Evolutionary conservation across 2,797 vertebrate species (phyloP), one percentile per base, ranked within the genome.

Genomic region (Harpagifer antarcticus): DNA sequence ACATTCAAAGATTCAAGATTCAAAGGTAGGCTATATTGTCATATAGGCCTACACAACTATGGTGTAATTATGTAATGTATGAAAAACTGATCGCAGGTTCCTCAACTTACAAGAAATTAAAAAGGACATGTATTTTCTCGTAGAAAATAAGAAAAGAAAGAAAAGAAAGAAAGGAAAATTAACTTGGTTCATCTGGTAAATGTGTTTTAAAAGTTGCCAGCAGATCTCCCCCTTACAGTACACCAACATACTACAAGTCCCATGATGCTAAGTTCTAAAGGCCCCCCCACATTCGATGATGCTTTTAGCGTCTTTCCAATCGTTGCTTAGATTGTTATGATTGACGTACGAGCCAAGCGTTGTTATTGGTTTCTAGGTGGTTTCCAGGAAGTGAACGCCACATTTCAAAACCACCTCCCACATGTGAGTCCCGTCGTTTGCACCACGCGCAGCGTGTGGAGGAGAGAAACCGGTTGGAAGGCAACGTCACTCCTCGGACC

Each of bases 351-450:
- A 37, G 67, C 23, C 17, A 17, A 23, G 68, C 1, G 37, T 45
- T 68, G 11, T 17, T 10, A 89, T 84, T 84, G 87, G 91, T 93
- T 89, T 90, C 91, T 80, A 92, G 85, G 89, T 53, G 85, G 94
- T 95, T 95, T 93, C 94, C 90, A 95, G 95, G 94, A 95, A 95
- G 92, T 92, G 81, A 92, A 92, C 76, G 86, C 82, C 74, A 77
- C 74, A 49, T 76, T 75, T 69, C 79, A 81, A 81, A 81, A 91
- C 91, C 90, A 84, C 93, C 94, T 91, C 88, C 89, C 91, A 93
- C 95, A 95, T 93, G 95, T 94, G 91, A 90, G 89, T 78, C 61
- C 89, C 45, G 85, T 83, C 88, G 86, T 69, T 74, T 83, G 90
- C 86, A 94, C 93, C 94, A 94, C 94, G 95, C 94, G 93, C 87